A percentile compares a stretch with the other conserved stretches of the same genome.
These are phyloP conservation scores for Zaprionus bogoriensis DNA, from an alignment of 2,888 invertebrate species.

Conservation along the genomic window DNA sequence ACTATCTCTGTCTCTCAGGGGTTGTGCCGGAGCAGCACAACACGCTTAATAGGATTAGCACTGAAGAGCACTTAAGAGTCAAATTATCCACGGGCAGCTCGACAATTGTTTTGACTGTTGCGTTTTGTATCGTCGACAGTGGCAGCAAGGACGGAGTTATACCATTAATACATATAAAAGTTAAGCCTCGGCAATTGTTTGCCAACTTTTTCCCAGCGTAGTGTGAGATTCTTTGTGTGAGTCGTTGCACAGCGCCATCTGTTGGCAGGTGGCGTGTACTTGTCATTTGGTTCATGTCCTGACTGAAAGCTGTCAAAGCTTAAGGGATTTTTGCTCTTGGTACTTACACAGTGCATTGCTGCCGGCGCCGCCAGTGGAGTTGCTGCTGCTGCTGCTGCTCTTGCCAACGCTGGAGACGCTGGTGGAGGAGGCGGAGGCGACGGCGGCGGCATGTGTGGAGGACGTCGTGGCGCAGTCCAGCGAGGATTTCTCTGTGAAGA, in stretches of 20 bases:
- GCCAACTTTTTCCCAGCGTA: slow-evolving; percentile 80
- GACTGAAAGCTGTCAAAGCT: slow-evolving; percentile 73
- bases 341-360: slow-evolving; percentile 75
- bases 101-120: slow-evolving; percentile 66
- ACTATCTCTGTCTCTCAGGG: slow-evolving; percentile 43
- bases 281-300: slow-evolving; percentile 52
- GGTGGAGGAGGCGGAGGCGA: slow-evolving; percentile 45
- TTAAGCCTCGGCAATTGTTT: slow-evolving; percentile 74
- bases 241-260: slow-evolving; percentile 41
- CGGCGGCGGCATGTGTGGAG: slow-evolving; percentile 63
- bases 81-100: slow-evolving; percentile 66
- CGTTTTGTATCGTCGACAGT: slow-evolving; percentile 57
- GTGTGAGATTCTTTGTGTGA: slow-evolving; percentile 36
- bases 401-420: slow-evolving; percentile 74
- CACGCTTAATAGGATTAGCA: slow-evolving; percentile 81
- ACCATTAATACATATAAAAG: slow-evolving; percentile 37
- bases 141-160: background rate
- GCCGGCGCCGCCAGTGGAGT: slow-evolving; percentile 31
- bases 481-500: slow-evolving; percentile 79
- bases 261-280: background rate
- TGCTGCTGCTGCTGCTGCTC: slow-evolving; percentile 68
- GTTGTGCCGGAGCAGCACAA: slow-evolving; percentile 47
- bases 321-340: background rate
- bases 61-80: slow-evolving; percentile 82
- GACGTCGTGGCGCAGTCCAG: slow-evolving; percentile 77